Base-by-base conservation (phyloP, 2,888 invertebrate species). In the Epsilonema sp. region DNA sequence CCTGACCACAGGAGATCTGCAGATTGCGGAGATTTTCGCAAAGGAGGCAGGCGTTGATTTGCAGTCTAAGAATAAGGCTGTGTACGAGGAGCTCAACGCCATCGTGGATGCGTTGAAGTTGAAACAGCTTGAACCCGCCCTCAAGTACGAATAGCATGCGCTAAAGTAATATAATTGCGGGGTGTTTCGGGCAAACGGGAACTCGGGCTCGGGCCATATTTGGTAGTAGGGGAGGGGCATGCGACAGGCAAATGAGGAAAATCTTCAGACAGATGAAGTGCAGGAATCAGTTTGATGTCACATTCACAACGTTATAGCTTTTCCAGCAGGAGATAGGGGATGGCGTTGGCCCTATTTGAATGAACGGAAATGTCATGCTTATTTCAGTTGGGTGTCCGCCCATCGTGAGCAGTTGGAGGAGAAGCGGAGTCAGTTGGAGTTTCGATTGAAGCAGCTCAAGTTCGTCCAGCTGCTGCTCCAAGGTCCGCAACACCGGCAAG, bases 1-100 rank as follows among this genome's bases (percentile, higher is more conserved):
- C 64, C 82, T 85, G 62, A 76, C 90, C 54, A 86, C 89, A 70
- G 92, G 92, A 39, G 77, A 86, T 75, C 76, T 87, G 55, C 85
- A 87, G 46, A 85, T 90, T 31, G 89, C 87, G 2, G 84, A 87
- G 61, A 75, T 79, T 56, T 67, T 85, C 41, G 76, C 77, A 47
- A 67, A 79, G 77, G 82, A 82, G 68, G 76, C 79, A 39, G 74
- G 74, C 44, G 67, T 81, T 45, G 70, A 73, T 55, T 69, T 77
- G 47, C 77, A 77, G 54, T 71, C 73, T 51, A 71, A 73, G 42
- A 73, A 75, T 56, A 78, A 78, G 57, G 80, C 81, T 59, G 81
- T 81, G 2, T 85, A 82, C 59, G 53, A 65, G 40, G 82, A 82
- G 67, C 68, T 85, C 50, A 89, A 90, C 69, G 76, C 80, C 55